Conservation (phyloP, 1,140 invertebrate genomes). For the Zaprionus inermis region DNA sequence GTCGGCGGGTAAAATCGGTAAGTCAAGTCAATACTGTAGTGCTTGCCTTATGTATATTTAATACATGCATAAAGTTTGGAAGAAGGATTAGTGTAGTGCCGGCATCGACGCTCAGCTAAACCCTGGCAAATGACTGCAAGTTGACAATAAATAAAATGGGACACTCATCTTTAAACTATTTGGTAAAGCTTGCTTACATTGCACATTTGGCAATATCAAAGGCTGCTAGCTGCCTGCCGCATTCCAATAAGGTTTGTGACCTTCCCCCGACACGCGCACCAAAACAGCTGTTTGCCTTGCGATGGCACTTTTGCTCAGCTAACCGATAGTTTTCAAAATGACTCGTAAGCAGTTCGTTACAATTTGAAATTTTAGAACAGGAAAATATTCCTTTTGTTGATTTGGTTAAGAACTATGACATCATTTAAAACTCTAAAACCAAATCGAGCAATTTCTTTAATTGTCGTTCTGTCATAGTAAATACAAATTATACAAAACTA, state of each 20-base stretch:
- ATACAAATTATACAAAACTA: too few relatives aligned
- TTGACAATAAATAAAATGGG: not conserved
- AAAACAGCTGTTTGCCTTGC: conserved; percentile 58
- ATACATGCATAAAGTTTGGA: not conserved
- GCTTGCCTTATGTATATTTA: conserved; percentile 19
- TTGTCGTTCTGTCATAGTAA: too few relatives aligned
- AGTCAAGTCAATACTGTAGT: conserved; percentile 37
- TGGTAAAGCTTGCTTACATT: not conserved
- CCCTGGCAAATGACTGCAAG: not conserved
- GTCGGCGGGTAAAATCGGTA: conserved; percentile 82
- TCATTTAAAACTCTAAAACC: too few relatives aligned
- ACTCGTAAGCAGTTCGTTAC: conserved; percentile 10
- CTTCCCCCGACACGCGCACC: conserved; percentile 51
- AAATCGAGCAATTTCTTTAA: too few relatives aligned
- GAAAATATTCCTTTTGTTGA: too few relatives aligned
- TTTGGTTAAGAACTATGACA: too few relatives aligned
- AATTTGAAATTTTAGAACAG: not conserved
- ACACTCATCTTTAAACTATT: not conserved
- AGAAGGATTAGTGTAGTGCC: not conserved
- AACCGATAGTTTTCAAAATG: conserved; percentile 35
- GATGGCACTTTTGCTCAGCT: conserved; percentile 43
- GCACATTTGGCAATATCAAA: conserved; percentile 38
- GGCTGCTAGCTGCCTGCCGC: conserved; percentile 25
- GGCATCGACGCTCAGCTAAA: not conserved
- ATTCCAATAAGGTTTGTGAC: conserved; percentile 73